phyloP scores from a whole-genome alignment of 2,113 vertebrate species.

The Stigmatopora nigra region DNA sequence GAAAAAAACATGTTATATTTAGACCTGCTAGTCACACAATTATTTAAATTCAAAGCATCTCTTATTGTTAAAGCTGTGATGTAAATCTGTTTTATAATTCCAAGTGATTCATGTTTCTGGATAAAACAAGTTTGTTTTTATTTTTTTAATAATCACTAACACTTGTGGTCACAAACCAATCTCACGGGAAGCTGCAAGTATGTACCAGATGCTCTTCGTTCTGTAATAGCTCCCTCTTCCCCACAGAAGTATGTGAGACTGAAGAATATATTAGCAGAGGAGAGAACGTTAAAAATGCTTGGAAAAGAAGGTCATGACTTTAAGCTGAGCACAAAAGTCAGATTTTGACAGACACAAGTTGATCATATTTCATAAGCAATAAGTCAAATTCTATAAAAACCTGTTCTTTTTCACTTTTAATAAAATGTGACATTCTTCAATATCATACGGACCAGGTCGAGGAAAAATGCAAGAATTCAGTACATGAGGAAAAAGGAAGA shows the following conservation, averaged over 20 bases:
- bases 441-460: neutral
- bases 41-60: conserved; percentile 39
- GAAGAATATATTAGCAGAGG: neutral
- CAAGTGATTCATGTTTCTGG: neutral
- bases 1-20: conserved; percentile 20
- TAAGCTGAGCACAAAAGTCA: neutral
- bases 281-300: neutral
- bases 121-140: neutral
- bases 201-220: neutral
- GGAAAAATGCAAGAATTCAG: neutral
- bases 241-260: neutral
- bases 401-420: neutral
- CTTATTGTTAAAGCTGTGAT: neutral
- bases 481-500: neutral
- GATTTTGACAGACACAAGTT: neutral
- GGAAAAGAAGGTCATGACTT: neutral
- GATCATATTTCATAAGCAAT: neutral
- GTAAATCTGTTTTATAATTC: neutral
- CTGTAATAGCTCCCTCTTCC: neutral
- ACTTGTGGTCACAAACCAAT: neutral
- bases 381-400: neutral
- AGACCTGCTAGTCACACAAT: conserved; percentile 23
- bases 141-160: neutral
- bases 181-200: neutral
- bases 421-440: neutral